Conservation (phyloP, 2,888 invertebrate genomes). For the Sesia apiformis region DNA sequence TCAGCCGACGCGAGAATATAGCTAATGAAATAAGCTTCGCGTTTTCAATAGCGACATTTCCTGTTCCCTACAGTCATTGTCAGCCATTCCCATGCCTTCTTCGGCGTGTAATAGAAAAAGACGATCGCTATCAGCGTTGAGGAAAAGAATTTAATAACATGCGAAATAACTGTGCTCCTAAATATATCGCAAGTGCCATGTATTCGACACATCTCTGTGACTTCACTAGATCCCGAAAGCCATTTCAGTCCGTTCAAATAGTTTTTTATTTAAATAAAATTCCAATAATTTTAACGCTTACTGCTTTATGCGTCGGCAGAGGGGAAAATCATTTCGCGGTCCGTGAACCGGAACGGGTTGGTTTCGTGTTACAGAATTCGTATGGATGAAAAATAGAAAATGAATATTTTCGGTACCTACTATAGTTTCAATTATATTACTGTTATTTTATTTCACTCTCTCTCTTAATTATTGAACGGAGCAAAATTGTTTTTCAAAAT, state of each 20-base stretch:
- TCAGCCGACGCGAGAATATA: too few species aligned
- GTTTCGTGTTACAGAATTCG: background rate
- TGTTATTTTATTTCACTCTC: too few species aligned
- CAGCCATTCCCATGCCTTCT: conserved; percentile 57
- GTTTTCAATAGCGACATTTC: conserved; percentile 51
- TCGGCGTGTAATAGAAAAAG: conserved; percentile 65
- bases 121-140: conserved; percentile 57
- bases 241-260: conserved; percentile 23
- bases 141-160: conserved; percentile 69
- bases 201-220: conserved; percentile 20
- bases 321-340: conserved; percentile 32
- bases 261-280: conserved; percentile 56
- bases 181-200: conserved; percentile 30
- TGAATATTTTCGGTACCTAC: too few species aligned
- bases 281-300: conserved; percentile 45
- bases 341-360: conserved; percentile 2
- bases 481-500: too few species aligned
- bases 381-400: background rate
- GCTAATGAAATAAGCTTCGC: conserved; percentile 45
- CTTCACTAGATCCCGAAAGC: conserved; percentile 5
- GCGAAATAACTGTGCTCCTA: conserved; percentile 34
- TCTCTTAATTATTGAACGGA: too few species aligned
- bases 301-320: conserved; percentile 32
- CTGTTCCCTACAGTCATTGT: conserved; percentile 50
- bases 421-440: too few species aligned